Evolutionary conservation across 2,113 vertebrate species (phyloP), one percentile per base, ranked within the genome.

Genomic region (Esox niger): DNA sequence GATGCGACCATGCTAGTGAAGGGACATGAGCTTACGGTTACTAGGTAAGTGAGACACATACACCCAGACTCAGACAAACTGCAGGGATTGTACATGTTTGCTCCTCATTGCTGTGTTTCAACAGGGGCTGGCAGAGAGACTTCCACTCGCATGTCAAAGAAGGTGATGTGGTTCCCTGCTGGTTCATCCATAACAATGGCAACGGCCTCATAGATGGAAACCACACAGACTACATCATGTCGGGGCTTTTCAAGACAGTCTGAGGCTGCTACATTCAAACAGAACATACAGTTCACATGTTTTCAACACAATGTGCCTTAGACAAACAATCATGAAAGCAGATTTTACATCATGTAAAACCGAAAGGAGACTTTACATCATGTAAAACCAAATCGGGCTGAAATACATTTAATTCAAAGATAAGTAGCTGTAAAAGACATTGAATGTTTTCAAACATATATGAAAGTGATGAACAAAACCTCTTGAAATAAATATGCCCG

Each of bases 41-140:
- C 96, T 81, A 95, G 97, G 96, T 98, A 87, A 66, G 49, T 17
- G 10, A 56, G 8, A 33, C 47, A 46, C 30, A 46, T 30, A 25
- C 49, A 55, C 49, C 25, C 21, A 27, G 10, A 35, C 31, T 38
- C 10, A 33, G 23, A 27, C 65, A 38, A 13, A 33, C 65, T 17
- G 29, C 8, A n/a, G 10, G n/a, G 5, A 52, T 21, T n/a, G n/a
- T n/a, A n/a, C 66, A n/a, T 52, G 2, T 7, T 21, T 31, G 4
- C 59, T 23, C 27, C 13, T 23, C 59, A 10, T 17, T 59, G 57
- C 21, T 4, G 9, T 25, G 54, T 29, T 25, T 75, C 49, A 54
- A 35, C 88, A 99, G 97, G 88, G 95, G 97, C 68, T 94, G 91
- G 91, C 94, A 99, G 87, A 95, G 91, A 86, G 95, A 99, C 86